phyloP scores from a whole-genome alignment of 2,797 vertebrate species.

The Galago senegalensis region DNA sequence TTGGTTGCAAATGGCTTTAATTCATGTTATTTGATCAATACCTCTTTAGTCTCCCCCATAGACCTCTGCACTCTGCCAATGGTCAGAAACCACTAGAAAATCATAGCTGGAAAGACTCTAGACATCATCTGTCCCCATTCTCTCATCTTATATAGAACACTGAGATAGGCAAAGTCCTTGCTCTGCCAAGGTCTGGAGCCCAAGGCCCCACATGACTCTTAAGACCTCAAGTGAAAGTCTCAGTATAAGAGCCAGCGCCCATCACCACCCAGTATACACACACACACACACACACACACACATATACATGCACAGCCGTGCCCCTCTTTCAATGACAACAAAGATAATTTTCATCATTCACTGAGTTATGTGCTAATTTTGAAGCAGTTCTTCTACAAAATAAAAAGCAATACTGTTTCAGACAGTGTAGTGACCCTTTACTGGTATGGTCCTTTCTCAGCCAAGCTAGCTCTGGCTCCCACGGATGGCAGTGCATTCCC shows the following conservation, averaged over 20 bases:
- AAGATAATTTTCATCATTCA: neutral
- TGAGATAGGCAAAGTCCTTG: neutral
- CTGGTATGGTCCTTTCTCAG: neutral
- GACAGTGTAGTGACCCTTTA: neutral
- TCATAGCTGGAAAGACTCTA: neutral
- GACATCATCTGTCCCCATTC: neutral
- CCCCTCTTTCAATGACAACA: neutral
- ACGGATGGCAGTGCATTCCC: neutral
- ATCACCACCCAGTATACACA: no score
- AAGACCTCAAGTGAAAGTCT: neutral
- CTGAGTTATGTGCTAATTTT: slow-evolving; percentile 52
- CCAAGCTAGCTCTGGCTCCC: neutral
- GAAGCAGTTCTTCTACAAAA: neutral
- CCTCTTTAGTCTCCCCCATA: neutral
- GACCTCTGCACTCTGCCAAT: neutral
- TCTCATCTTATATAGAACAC: neutral
- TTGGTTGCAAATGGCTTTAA: neutral
- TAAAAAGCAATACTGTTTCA: slow-evolving; percentile 44
- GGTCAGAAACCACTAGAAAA: slow-evolving; percentile 40
- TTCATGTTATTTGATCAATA: neutral
- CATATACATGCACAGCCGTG: neutral
- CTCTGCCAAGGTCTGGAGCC: neutral
- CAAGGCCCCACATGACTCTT: neutral
- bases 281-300: neutral
- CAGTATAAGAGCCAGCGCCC: neutral